phyloP scores from a whole-genome alignment of 2,797 vertebrate genomes.

The Nyctalus aviator region DNA sequence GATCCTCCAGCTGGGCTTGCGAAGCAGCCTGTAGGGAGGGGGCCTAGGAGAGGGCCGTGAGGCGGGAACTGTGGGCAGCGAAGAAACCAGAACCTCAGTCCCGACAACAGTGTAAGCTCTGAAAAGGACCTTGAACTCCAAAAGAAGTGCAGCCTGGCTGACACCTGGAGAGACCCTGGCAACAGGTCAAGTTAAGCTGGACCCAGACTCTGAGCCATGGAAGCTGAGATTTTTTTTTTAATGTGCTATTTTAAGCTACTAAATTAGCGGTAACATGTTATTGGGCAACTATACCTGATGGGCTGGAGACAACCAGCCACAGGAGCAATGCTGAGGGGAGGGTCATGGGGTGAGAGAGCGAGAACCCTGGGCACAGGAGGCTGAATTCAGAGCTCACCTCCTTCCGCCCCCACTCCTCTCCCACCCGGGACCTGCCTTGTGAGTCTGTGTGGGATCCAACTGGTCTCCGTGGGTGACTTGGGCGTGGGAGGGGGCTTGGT shows the following conservation, averaged over 20 bases:
- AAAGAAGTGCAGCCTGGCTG: fast-evolving
- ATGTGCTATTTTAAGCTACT: not conserved
- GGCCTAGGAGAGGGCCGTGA: not conserved
- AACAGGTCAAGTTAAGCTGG: not conserved
- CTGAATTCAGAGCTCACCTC: not conserved
- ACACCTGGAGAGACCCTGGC: not conserved
- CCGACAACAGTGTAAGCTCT: fast-evolving
- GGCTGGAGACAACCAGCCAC: not conserved
- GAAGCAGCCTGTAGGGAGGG: not conserved
- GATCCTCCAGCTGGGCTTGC: not conserved
- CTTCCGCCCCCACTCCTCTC: not conserved
- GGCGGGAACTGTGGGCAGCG: too few relatives aligned
- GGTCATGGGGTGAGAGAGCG: not conserved
- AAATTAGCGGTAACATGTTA: not conserved
- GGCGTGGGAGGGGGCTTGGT: too few relatives aligned
- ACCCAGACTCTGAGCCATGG: not conserved
- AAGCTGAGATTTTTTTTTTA: not conserved
- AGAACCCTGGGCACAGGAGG: not conserved
- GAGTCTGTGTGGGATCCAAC: not conserved
- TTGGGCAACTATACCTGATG: not conserved
- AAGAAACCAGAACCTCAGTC: not conserved
- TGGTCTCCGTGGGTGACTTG: not conserved
- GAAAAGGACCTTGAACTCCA: not conserved
- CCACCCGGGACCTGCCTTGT: not conserved
- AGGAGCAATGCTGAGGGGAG: fast-evolving